These are phyloP conservation scores for Poeciliopsis retropinna DNA, from an alignment of 2,113 vertebrate species.

Conservation along the genomic window DNA sequence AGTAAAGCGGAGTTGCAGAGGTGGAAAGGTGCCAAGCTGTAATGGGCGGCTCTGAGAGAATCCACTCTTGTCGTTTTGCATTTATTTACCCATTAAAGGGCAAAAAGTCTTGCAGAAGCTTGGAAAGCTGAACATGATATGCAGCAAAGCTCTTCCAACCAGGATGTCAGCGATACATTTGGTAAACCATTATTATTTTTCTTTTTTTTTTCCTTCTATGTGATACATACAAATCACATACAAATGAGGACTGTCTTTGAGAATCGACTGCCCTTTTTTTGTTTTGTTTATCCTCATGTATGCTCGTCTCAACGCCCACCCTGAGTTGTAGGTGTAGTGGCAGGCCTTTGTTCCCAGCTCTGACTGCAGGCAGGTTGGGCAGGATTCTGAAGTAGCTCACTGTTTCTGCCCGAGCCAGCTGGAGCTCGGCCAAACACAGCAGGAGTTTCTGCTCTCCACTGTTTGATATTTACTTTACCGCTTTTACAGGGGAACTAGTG, in stretches of 20 bases:
- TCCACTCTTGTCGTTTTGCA: conserved; percentile 13
- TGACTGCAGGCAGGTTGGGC: conserved; percentile 69
- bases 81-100: conserved; percentile 21
- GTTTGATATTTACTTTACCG: conserved; percentile 83
- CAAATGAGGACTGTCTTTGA: conserved; percentile 21
- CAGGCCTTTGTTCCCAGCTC: conserved; percentile 71
- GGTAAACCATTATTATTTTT: not conserved
- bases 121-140: not conserved
- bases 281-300: conserved; percentile 2
- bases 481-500: conserved; percentile 71
- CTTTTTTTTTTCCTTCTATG: not conserved
- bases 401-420: conserved; percentile 72
- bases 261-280: not conserved
- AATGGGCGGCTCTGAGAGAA: conserved; percentile 7
- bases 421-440: conserved; percentile 77
- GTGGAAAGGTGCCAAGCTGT: conserved; percentile 10
- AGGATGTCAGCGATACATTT: not conserved
- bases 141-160: conserved; percentile 3
- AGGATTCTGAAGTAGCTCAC: conserved; percentile 70
- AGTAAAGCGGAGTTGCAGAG: conserved; percentile 26
- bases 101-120: not conserved
- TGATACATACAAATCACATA: too few relatives aligned
- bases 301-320: conserved; percentile 10
- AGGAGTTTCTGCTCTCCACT: conserved; percentile 76
- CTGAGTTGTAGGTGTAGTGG: conserved; percentile 30